Conservation (phyloP, 2,797 vertebrate genomes). For the Agapornis canus region DNA sequence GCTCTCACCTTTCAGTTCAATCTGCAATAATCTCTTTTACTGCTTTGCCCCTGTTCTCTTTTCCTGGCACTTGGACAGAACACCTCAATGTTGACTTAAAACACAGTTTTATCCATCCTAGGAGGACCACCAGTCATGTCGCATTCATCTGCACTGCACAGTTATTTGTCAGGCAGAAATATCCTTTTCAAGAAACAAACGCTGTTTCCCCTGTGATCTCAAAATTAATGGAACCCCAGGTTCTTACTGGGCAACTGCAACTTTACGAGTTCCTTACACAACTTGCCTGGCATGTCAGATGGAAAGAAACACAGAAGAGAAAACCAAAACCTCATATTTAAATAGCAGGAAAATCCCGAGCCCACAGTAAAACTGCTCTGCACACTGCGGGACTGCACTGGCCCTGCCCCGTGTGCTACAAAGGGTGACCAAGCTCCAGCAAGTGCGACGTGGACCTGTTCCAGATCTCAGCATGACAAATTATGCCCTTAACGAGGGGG, state of each 20-base stretch:
- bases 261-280: neutral
- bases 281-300: neutral
- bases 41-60: neutral
- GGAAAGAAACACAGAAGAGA: neutral
- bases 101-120: neutral
- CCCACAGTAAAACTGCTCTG: neutral
- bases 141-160: neutral
- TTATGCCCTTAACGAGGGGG: neutral
- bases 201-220: neutral
- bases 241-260: neutral
- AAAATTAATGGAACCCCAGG: neutral
- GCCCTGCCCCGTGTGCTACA: neutral
- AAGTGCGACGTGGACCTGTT: neutral
- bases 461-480: conserved; percentile 32
- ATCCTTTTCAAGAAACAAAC: neutral
- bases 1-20: neutral
- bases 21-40: neutral
- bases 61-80: neutral
- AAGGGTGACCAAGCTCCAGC: neutral
- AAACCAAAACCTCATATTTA: neutral
- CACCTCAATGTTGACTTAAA: neutral
- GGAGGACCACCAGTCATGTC: neutral
- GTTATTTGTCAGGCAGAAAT: conserved; percentile 1
- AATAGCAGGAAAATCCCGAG: neutral
- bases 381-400: neutral